phyloP scores from a whole-genome alignment of 2,797 vertebrate species.

The Heterohyrax brucei region DNA sequence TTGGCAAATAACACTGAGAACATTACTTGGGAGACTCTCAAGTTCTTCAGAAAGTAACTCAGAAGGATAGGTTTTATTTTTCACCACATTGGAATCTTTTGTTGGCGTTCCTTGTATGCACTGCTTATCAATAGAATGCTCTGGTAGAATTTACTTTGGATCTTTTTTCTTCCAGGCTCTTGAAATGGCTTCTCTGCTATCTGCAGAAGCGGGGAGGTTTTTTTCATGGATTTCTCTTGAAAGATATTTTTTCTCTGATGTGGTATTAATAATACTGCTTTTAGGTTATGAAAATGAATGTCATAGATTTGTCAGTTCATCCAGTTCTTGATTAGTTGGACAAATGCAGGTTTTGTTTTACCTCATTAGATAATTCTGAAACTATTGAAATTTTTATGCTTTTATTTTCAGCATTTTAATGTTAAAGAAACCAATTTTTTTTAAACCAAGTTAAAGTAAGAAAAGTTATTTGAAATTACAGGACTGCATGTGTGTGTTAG shows the following conservation, averaged over 20 bases:
- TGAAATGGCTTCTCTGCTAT: slow-evolving; percentile 74
- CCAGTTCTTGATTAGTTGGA: slow-evolving; percentile 68
- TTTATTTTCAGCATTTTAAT: slow-evolving; percentile 63
- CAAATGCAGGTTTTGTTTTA: slow-evolving; percentile 30
- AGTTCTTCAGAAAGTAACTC: slow-evolving; percentile 66
- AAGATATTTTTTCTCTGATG: slow-evolving; percentile 66
- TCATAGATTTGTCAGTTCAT: slow-evolving; percentile 56
- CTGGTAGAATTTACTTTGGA: slow-evolving; percentile 66
- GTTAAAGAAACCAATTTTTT: slow-evolving; percentile 55
- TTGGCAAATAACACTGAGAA: slow-evolving; percentile 25
- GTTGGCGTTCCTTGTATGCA: slow-evolving; percentile 14
- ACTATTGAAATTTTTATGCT: slow-evolving; percentile 1
- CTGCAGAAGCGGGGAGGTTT: slow-evolving; percentile 48
- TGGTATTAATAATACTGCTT: slow-evolving; percentile 55
- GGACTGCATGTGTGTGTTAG: neutral
- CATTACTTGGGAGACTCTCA: neutral
- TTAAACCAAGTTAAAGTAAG: slow-evolving; percentile 70
- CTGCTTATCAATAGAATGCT: slow-evolving; percentile 62
- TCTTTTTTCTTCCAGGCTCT: slow-evolving; percentile 78
- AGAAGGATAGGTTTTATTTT: slow-evolving; percentile 67
- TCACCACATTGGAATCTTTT: slow-evolving; percentile 32
- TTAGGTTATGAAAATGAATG: slow-evolving; percentile 57
- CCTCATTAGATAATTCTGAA: slow-evolving; percentile 18
- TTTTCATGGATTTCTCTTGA: slow-evolving; percentile 49
- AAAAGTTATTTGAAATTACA: slow-evolving; percentile 50